A percentile compares a stretch with the other conserved stretches of the same genome.
Evolutionary conservation across 2,113 vertebrate genomes (phyloP).

Genomic region (Lycaon pictus): DNA sequence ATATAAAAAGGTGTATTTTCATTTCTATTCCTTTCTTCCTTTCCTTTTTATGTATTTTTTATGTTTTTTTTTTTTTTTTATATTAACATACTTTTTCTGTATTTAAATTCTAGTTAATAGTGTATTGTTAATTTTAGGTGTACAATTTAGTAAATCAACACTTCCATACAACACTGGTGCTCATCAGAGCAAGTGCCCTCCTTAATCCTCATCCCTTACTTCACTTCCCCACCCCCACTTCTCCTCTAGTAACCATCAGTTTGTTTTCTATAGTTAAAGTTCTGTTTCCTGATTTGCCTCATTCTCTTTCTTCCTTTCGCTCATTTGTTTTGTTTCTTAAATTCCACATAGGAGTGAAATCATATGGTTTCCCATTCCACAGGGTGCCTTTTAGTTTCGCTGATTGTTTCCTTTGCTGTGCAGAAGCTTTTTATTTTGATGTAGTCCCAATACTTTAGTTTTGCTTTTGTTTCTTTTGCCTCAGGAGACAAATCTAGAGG

Average conservation of each 20-base stretch:
- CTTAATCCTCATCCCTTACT: neutral
- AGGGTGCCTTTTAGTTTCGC: neutral
- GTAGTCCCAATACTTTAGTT: neutral
- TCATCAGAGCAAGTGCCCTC: neutral
- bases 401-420: neutral
- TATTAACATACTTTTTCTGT: neutral
- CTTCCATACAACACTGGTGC: neutral
- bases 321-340: neutral
- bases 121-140: neutral
- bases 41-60: neutral
- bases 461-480: neutral
- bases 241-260: neutral
- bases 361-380: neutral
- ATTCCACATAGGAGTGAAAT: neutral
- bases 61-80: neutral
- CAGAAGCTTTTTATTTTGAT: neutral
- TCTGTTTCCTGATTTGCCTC: neutral
- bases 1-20: neutral
- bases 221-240: neutral
- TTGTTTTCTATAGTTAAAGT: neutral
- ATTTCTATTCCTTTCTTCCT: neutral
- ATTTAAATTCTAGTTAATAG: neutral
- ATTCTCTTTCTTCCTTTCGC: neutral
- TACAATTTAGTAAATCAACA: neutral
- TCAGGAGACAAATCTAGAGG: neutral